These are phyloP conservation scores for Synaphobranchus kaupii DNA, from an alignment of 2,797 vertebrate genomes.

Conservation along the genomic window DNA sequence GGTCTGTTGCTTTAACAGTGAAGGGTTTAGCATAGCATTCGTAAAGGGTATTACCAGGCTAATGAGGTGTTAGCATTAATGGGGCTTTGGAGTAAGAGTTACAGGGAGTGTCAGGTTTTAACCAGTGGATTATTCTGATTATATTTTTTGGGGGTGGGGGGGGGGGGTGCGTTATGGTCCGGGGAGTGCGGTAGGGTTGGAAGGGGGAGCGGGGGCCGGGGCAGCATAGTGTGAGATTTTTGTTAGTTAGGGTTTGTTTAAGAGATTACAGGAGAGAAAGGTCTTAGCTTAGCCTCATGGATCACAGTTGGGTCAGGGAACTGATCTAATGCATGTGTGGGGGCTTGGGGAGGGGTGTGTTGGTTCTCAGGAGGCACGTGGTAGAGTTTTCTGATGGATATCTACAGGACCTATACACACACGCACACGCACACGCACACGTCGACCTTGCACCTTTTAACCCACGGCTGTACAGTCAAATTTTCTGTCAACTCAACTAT, in stretches of 20 bases:
- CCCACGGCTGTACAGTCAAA: neutral
- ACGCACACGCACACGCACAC: neutral
- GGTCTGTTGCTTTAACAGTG: neutral
- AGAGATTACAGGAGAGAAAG: slow-evolving; percentile 38
- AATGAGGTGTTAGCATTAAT: slow-evolving; percentile 46
- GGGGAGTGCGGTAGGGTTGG: neutral
- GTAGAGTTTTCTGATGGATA: slow-evolving; percentile 12
- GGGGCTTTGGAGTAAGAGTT: slow-evolving; percentile 40
- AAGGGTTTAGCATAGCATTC: slow-evolving; percentile 6
- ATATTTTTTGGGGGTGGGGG: slow-evolving; percentile 36
- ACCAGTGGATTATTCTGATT: slow-evolving; percentile 44
- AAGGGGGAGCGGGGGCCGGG: slow-evolving; percentile 38
- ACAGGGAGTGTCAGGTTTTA: slow-evolving; percentile 13
- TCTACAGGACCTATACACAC: neutral
- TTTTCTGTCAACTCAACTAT: neutral
- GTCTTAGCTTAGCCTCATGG: slow-evolving; percentile 30
- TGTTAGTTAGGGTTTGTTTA: slow-evolving; percentile 38
- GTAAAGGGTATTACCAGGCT: slow-evolving; percentile 7
- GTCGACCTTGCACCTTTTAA: neutral
- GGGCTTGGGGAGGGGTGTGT: neutral
- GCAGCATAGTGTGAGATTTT: slow-evolving; percentile 37
- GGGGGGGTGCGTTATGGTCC: neutral
- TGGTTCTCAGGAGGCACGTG: neutral
- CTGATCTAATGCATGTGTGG: slow-evolving; percentile 44
- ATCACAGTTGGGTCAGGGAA: slow-evolving; percentile 33